A percentile compares a stretch with the other conserved stretches of the same genome.
Evolutionary conservation across 2,888 invertebrate species (phyloP).

Genomic region (Synergus gifuensis): DNA sequence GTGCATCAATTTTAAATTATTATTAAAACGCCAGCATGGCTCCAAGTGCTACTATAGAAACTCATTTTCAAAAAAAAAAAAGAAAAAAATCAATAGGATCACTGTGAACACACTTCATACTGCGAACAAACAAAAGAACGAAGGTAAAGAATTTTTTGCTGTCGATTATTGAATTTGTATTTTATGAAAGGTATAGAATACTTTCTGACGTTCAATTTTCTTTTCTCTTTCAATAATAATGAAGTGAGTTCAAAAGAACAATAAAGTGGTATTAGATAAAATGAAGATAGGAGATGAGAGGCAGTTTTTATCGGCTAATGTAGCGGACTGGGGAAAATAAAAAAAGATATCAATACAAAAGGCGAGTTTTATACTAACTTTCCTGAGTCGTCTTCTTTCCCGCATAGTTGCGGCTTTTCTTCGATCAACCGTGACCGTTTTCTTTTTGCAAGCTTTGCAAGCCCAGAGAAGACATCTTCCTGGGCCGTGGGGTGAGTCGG

Average conservation of each 20-base stretch:
- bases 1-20: too few species aligned
- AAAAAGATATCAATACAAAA: not conserved
- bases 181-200: too few species aligned
- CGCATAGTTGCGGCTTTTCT: conserved; percentile 98
- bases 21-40: too few species aligned
- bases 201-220: not conserved
- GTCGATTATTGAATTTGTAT: not conserved
- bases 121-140: too few species aligned
- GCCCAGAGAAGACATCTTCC: conserved; percentile 96
- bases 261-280: not conserved
- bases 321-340: not conserved
- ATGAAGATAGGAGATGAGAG: not conserved
- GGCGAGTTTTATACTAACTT: conserved; percentile 82
- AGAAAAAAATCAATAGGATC: too few species aligned
- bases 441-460: conserved; percentile 98
- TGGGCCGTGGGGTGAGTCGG: conserved; percentile 77
- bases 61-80: too few species aligned
- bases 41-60: too few species aligned
- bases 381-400: conserved; percentile 93
- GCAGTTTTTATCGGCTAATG: too few species aligned
- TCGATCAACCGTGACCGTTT: conserved; percentile 96
- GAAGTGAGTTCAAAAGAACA: not conserved
- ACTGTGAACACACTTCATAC: too few species aligned
- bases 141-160: too few species aligned
- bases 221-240: not conserved